phyloP scores from a whole-genome alignment of 1,140 invertebrate species.

The Tetragonula clypearis region DNA sequence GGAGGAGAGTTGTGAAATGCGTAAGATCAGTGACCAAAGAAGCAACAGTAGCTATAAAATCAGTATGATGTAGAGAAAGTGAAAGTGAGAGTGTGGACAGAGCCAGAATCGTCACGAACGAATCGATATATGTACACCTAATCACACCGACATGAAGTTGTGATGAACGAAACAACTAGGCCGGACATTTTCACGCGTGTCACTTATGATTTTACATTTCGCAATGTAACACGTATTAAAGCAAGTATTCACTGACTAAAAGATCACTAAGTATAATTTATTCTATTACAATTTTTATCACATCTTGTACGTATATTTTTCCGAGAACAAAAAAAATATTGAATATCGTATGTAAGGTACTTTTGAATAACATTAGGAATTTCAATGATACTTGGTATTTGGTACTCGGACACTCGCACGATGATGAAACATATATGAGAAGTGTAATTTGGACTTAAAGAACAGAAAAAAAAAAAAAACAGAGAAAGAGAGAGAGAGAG shows the following conservation, averaged over 20 bases:
- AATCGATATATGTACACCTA: background rate
- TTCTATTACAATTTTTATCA: background rate
- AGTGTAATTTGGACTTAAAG: background rate
- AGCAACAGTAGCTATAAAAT: constrained; percentile 20
- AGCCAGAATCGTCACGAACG: background rate
- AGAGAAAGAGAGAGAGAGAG: background rate
- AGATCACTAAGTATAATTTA: no score
- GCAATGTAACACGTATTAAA: background rate
- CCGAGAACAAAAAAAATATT: background rate
- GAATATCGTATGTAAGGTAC: background rate
- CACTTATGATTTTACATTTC: background rate
- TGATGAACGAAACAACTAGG: background rate
- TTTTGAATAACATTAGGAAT: background rate
- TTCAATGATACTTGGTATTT: background rate
- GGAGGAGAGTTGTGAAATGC: constrained; percentile 26
- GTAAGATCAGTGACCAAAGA: constrained; percentile 25
- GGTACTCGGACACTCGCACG: background rate
- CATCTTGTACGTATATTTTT: background rate
- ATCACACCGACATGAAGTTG: background rate
- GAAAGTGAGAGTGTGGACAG: constrained; percentile 35
- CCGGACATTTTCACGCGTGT: background rate
- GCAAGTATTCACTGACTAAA: background rate
- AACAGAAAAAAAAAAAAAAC: background rate
- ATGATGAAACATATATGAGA: no score
- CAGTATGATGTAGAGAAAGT: constrained; percentile 17